Percentiles rank a stretch among this genome's conserved stretches.
These are phyloP conservation scores for Drosophila nigromelanica DNA, from an alignment of 1,140 invertebrate species.

Conservation along the genomic window DNA sequence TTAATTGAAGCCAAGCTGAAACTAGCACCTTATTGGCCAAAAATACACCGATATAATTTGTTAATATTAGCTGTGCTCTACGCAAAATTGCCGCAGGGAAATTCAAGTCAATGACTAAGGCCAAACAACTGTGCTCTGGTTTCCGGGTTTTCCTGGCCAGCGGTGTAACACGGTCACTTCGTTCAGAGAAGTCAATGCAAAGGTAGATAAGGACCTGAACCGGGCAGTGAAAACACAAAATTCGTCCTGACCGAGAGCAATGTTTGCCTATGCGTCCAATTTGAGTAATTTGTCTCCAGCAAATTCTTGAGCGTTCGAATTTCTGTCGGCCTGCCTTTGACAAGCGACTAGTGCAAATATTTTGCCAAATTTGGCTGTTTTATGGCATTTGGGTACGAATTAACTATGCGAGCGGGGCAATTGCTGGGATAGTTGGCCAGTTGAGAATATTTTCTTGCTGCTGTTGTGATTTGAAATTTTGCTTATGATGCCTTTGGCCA, in stretches of 20 bases:
- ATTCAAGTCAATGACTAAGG: background rate
- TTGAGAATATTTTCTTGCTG: background rate
- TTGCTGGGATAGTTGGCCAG: constrained; percentile 16
- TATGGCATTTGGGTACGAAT: constrained; percentile 40
- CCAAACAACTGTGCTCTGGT: background rate
- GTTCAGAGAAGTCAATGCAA: too few relatives aligned
- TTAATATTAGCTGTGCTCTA: constrained; percentile 6
- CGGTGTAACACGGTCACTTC: background rate
- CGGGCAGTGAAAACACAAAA: background rate
- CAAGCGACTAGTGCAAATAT: constrained; percentile 48
- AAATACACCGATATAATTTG: background rate
- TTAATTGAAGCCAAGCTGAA: constrained; percentile 10
- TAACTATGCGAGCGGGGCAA: constrained; percentile 40
- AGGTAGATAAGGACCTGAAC: background rate
- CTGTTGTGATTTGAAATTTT: constrained; percentile 5
- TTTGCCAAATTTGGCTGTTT: constrained; percentile 40
- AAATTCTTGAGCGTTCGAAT: constrained; percentile 48
- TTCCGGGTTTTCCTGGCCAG: background rate
- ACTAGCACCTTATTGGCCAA: constrained; percentile 7
- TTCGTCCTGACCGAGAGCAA: background rate
- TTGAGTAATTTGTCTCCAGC: constrained; percentile 52
- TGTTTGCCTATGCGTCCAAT: constrained; percentile 51
- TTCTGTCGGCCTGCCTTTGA: constrained; percentile 35
- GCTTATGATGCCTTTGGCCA: constrained; percentile 8
- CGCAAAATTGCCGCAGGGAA: background rate